Evolutionary conservation across 1,140 invertebrate species (phyloP), one percentile per base, ranked within the genome.

Genomic region (Dreissena polymorpha): DNA sequence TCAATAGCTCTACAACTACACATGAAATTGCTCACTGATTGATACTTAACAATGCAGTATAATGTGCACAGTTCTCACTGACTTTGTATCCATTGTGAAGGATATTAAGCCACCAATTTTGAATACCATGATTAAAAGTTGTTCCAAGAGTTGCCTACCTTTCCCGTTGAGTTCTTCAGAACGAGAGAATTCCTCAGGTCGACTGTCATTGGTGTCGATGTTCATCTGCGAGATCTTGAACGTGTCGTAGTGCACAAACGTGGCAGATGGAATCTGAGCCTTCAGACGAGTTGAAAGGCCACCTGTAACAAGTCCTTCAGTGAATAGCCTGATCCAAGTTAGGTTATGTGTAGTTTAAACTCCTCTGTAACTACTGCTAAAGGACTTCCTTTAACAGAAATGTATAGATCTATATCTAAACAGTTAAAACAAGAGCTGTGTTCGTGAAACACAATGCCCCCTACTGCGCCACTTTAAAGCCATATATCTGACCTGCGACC

Each of bases 181-280:
- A 23, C 70, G 69, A 18, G 68, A 18, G 7, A 27, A 18, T n/a
- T 67, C 50, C 8, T 82, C 70, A 12, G 12, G 27, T n/a, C 29
- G 49, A 13, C 18, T 63, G 1, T 78, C 71, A 25, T 29, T 64
- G n/a, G 50, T 63, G 25, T 73, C 83, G 25, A 83, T 65, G 18
- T 77, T 81, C 75, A 79, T 81, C 50, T 83, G 76, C n/a, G 83
- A 85, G 55, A 87, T 85, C 55, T 79, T 83, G 55, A 79, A 81
- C 39, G 78, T 76, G 21, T 87, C 85, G 79, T 88, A 90, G 84
- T 86, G 86, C n/a, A 88, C 85, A 71, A 88, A 87, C 50, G 89
- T 89, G 39, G 87, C 88, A 50, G 86, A 88, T 18, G 89, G 89
- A 29, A 90, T 85, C 65, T 83, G 86, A 50, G 89, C 84, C 68